Evolutionary conservation across 1,140 invertebrate genomes (phyloP).

Genomic region (Stratiolaelaps scimitus): DNA sequence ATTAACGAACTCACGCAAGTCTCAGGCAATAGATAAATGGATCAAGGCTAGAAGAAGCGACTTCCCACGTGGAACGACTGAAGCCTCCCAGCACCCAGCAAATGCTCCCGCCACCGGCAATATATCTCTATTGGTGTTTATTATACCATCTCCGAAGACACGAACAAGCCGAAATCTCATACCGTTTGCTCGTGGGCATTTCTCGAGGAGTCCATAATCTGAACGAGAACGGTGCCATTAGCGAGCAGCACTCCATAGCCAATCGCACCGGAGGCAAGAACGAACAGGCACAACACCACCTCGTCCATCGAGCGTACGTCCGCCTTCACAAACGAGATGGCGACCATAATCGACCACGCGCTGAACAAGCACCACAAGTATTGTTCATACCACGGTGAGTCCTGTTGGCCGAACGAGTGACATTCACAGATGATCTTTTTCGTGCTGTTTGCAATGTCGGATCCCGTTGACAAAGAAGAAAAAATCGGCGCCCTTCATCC

Average conservation of each 20-base stretch:
- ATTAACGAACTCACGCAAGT: too few species aligned
- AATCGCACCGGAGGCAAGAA: background rate
- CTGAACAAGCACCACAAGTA: background rate
- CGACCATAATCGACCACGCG: slow-evolving; percentile 8
- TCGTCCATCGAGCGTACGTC: background rate
- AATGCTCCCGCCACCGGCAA: too few species aligned
- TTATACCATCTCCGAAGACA: too few species aligned
- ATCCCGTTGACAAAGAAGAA: too few species aligned
- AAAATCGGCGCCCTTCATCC: too few species aligned
- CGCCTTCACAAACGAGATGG: background rate
- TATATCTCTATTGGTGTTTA: too few species aligned
- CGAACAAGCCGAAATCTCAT: background rate
- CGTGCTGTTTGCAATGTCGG: too few species aligned
- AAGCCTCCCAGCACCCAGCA: too few species aligned
- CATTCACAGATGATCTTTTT: too few species aligned
- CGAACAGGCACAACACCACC: background rate
- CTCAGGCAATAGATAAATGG: too few species aligned
- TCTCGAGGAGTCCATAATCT: background rate
- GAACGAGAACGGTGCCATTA: background rate
- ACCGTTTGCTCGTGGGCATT: background rate
- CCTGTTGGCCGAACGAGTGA: background rate
- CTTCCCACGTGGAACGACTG: too few species aligned
- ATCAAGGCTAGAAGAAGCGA: too few species aligned
- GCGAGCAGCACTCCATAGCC: background rate
- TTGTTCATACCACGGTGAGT: background rate